These are phyloP conservation scores for Maniola jurtina DNA, from an alignment of 1,140 invertebrate genomes.

Conservation along the genomic window DNA sequence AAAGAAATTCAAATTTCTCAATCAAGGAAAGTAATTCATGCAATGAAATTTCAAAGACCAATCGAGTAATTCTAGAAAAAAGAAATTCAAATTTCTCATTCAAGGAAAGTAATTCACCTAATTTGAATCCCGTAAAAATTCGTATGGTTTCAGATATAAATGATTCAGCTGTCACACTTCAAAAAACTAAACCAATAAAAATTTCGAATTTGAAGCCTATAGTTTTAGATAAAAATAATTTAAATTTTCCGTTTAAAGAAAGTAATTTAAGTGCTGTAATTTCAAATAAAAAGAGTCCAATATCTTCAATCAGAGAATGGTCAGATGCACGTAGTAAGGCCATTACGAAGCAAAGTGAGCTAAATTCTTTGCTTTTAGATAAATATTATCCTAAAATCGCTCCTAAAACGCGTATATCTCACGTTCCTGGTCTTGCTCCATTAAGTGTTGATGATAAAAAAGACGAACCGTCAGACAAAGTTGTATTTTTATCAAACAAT, in stretches of 20 bases:
- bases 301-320: no score
- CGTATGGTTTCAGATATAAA: no score
- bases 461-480: not conserved
- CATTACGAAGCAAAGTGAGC: no score
- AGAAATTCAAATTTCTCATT: not conserved
- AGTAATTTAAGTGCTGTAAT: no score
- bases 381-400: not conserved
- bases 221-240: no score
- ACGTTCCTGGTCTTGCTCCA: not conserved
- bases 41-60: no score
- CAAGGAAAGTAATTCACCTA: not conserved
- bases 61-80: not conserved
- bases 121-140: not conserved
- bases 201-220: no score
- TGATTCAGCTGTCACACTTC: no score
- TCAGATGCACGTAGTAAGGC: no score
- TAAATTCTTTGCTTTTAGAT: not conserved
- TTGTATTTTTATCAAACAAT: slow-evolving; percentile 12
- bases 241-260: no score
- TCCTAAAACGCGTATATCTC: not conserved
- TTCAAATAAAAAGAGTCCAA: no score
- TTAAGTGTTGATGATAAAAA: not conserved
- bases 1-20: not conserved
- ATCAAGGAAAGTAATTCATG: not conserved
- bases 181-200: no score